Evolutionary conservation across 2,888 invertebrate genomes (phyloP), one percentile per base, ranked within the genome.

Genomic region (Idaea dimidiata): DNA sequence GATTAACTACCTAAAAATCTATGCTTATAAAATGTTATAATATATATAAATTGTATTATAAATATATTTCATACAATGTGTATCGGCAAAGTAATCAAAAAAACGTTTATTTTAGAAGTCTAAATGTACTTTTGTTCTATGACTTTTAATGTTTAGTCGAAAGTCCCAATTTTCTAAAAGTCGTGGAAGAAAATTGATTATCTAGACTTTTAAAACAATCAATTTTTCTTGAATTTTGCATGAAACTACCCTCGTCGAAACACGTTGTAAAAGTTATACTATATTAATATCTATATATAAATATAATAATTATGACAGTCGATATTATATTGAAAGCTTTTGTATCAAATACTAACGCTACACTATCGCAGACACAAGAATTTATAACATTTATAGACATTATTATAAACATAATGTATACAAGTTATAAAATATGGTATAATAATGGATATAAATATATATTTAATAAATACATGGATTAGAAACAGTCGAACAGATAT

Each of bases 311-410:
- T 32, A 32, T 43, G 70, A 70, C 72, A 70, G 72, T 72, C 70
- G 59, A 68, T 71, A 70, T 71, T 60, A 66, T 62, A 63, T 65
- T 67, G 59, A 65, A 70, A 72, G 71, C 69, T 62, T 66, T 63
- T 57, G 63, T 71, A 70, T 65, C 64, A 71, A 70, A 70, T 66
- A 65, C 66, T 68, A 66, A 55, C 53, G 59, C 64, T 64, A 64
- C 55, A 69, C 62, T 62, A 64, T 62, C 57, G 65, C 66, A 64
- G 67, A 70, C 67, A 63, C 67, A 66, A 43, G 43, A 43, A 43
- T 43, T 43, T 14, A 14, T 14, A 43, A 8, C 14, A 14, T 14
- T 43, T 43, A 43, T 43, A 43, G 10, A 43, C 43, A 43, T 43
- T 43, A 43, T 43, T 43, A 43, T 43, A 14, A 14, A 43, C 14